Base-by-base conservation (phyloP, 2,797 vertebrate genomes). In the Rallus crepitans region DNA sequence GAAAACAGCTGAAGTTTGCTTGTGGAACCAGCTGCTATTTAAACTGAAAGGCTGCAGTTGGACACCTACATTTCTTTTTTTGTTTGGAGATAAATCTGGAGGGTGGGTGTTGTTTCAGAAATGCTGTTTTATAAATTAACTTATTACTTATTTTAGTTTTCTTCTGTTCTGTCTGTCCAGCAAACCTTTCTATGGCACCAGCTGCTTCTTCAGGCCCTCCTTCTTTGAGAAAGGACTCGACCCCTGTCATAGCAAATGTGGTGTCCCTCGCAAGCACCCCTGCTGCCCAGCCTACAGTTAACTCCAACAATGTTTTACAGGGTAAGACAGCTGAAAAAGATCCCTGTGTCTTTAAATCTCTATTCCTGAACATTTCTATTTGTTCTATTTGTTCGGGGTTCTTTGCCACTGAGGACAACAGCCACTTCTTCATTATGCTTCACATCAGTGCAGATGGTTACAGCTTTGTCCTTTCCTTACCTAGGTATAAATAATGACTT, bases 181-280 rank as follows among this genome's bases (percentile, higher is more conserved):
- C 97, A 97, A 98, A 96, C 97, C 96, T 97, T 96, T 98, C 98
- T 69, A 97, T 97, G 97, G 89, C 97, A 87, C 97, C 98, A 91
- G 96, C 98, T 79, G 94, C 98, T 88, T 98, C 98, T 52, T 94
- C 97, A 76, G 98, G 98, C 42, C 97, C 98, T 57, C 97, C 98
- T 86, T 94, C 97, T 81, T 95, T 98, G 91, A 97, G 98, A 89
- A 99, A 97, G 82, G 99, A 99, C 93, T 98, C 98, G 55, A 99
- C 99, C 33, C 99, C 99, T 11, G 98, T 99, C 89, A 99, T 99
- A 95, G 99, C 99, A 95, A 99, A 99, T 9, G 99, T 99, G 70
- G 98, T 99, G 68, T 99, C 99, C 7, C 98, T 99, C n/a, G 99
- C 99, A 24, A 98, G 97, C 81, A 83, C 98, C 63, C 98, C 98